A percentile compares a stretch with the other conserved stretches of the same genome.
These are phyloP conservation scores for Lipophrys pholis DNA, from an alignment of 2,113 vertebrate species.

Conservation along the genomic window DNA sequence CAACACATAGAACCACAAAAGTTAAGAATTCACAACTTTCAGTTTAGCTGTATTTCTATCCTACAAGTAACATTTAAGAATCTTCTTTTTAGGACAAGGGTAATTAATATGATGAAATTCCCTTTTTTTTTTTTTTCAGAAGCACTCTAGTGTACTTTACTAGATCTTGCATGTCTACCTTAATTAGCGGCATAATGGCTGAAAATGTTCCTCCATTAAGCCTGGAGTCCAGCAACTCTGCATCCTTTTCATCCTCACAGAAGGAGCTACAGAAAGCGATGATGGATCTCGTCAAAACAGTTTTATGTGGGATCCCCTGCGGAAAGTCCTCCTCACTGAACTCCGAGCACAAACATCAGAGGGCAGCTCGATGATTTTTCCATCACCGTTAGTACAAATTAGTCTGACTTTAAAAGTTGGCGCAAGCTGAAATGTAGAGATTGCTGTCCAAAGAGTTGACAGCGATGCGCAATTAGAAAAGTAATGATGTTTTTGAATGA, in stretches of 20 bases:
- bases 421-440: conserved; percentile 22
- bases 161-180: conserved; percentile 7
- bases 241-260: conserved; percentile 1
- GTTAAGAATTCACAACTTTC: too few species aligned
- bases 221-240: conserved; percentile 11
- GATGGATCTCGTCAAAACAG: conserved; percentile 45
- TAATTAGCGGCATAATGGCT: conserved; percentile 5
- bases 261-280: conserved; percentile 23
- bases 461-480: conserved; percentile 55
- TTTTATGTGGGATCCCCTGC: conserved; percentile 21
- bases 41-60: too few species aligned
- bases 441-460: conserved; percentile 42
- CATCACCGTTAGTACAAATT: conserved; percentile 25
- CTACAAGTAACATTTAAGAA: too few species aligned
- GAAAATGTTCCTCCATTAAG: not conserved
- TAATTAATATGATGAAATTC: too few species aligned
- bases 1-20: too few species aligned
- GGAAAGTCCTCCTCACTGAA: conserved; percentile 14
- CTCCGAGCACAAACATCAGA: conserved; percentile 36
- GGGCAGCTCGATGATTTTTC: conserved; percentile 35
- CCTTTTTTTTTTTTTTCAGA: too few species aligned
- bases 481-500: conserved; percentile 21
- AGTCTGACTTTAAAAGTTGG: conserved; percentile 39
- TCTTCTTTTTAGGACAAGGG: too few species aligned
- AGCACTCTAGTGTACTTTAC: not conserved